phyloP scores from a whole-genome alignment of 2,888 invertebrate genomes.

The Caenorhabditis zanzibari region DNA sequence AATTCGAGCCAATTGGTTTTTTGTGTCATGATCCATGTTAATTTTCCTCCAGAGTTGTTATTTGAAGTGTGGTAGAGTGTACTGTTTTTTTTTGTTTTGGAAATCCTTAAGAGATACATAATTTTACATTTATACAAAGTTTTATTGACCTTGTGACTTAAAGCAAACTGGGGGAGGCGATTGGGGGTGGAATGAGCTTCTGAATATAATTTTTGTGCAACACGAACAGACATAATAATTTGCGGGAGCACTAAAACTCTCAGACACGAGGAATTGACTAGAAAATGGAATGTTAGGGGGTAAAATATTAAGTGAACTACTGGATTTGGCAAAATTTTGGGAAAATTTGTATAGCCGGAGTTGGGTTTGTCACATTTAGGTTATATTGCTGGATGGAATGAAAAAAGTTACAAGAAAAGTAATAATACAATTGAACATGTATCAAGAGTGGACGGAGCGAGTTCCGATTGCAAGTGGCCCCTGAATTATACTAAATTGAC shows the following conservation, averaged over 20 bases:
- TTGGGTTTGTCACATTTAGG: not conserved
- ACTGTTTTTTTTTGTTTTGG: not conserved
- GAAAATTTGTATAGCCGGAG: not conserved
- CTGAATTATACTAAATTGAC: conserved; percentile 20
- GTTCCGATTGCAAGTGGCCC: conserved; percentile 45
- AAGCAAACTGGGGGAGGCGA: conserved; percentile 42
- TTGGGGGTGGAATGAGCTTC: conserved; percentile 34
- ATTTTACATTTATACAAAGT: conserved; percentile 24
- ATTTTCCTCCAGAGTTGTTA: not conserved
- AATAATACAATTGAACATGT: conserved; percentile 18
- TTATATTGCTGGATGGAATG: not conserved
- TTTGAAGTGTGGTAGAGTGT: no score
- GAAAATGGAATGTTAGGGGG: conserved; percentile 53
- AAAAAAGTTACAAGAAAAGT: not conserved
- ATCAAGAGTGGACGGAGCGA: conserved; percentile 9
- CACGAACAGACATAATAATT: not conserved
- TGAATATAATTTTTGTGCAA: conserved; percentile 22
- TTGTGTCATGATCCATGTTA: not conserved
- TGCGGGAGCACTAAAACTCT: conserved; percentile 42
- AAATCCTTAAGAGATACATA: no score
- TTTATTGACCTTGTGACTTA: conserved; percentile 49
- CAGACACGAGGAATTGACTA: conserved; percentile 58
- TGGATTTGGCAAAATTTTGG: conserved; percentile 15
- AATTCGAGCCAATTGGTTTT: not conserved
- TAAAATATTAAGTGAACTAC: conserved; percentile 50